phyloP scores from a whole-genome alignment of 23 tunicate genomes.

The Clavelina lepadiformis region DNA sequence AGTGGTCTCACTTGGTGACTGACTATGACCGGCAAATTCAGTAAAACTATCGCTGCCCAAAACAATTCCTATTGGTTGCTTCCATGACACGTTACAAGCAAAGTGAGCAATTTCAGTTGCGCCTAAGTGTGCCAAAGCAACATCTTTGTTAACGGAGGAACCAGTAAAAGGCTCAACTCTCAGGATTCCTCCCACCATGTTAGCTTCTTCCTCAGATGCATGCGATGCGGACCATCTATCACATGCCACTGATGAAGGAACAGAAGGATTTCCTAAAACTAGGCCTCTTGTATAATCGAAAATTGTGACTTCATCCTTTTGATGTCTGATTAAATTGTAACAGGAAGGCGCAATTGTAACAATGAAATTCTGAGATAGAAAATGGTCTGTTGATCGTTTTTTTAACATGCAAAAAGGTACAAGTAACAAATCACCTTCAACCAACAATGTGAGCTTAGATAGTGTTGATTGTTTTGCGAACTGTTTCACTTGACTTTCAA shows the following conservation, averaged over 20 bases:
- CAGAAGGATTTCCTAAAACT: constrained; percentile 23
- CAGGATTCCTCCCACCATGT: constrained; percentile 13
- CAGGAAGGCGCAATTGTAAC: constrained; percentile 23
- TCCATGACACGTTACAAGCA: constrained; percentile 34
- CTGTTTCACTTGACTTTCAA: constrained; percentile 12
- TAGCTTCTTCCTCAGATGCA: constrained; percentile 47
- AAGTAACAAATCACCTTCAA: constrained; percentile 32
- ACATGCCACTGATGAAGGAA: neutral
- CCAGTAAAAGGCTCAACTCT: constrained; percentile 45
- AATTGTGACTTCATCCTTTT: neutral
- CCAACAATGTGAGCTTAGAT: constrained; percentile 17
- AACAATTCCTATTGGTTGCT: constrained; percentile 9
- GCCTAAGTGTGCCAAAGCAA: constrained; percentile 14
- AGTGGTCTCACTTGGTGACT: neutral
- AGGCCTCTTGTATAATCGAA: constrained; percentile 5
- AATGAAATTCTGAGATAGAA: constrained; percentile 31
- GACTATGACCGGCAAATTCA: neutral
- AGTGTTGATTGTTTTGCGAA: constrained; percentile 1
- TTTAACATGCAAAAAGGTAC: constrained; percentile 75
- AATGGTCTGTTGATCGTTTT: constrained; percentile 38
- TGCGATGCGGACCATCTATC: neutral
- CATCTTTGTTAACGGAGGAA: constrained; percentile 15
- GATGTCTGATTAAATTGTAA: neutral
- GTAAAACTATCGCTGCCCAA: constrained; percentile 1
- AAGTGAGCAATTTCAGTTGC: constrained; percentile 46